These are phyloP conservation scores for Holcopasites calliopsidis DNA, from an alignment of 1,140 invertebrate species.

Conservation along the genomic window DNA sequence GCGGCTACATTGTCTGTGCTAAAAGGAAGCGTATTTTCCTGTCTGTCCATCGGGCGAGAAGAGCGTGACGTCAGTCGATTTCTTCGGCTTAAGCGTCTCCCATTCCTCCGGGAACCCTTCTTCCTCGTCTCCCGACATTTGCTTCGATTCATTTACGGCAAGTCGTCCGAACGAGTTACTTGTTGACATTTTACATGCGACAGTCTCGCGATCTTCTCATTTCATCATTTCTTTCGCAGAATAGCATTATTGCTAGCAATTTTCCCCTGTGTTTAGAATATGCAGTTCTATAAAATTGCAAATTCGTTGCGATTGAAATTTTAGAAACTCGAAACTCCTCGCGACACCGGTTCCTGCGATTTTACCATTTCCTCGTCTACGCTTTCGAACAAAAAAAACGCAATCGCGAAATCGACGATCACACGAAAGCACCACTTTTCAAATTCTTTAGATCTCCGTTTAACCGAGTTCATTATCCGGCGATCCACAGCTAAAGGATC, in stretches of 20 bases:
- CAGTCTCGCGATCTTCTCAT: neutral
- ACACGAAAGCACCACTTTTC: neutral
- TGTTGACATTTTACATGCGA: slow-evolving; percentile 19
- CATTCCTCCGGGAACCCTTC: neutral
- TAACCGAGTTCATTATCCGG: neutral
- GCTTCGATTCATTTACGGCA: neutral
- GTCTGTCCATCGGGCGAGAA: slow-evolving; percentile 36
- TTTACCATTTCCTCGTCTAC: too few relatives aligned
- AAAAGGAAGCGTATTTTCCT: slow-evolving; percentile 54
- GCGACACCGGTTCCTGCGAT: too few relatives aligned
- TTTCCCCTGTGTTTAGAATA: too few relatives aligned
- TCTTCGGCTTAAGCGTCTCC: slow-evolving; percentile 18
- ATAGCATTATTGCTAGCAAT: neutral
- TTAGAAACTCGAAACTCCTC: too few relatives aligned
- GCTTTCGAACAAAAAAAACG: too few relatives aligned
- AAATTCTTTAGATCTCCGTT: neutral
- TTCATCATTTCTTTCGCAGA: neutral
- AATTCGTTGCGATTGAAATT: too few relatives aligned
- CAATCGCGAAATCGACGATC: too few relatives aligned
- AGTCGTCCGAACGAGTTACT: slow-evolving; percentile 1
- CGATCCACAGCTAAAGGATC: neutral
- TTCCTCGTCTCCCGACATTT: neutral
- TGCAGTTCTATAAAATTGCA: too few relatives aligned
- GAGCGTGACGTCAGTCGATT: slow-evolving; percentile 46
- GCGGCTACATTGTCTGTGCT: slow-evolving; percentile 52